A percentile compares a stretch with the other conserved stretches of the same genome.
Conservation (phyloP, 2,888 invertebrate genomes). For the Seira ritae region DNA sequence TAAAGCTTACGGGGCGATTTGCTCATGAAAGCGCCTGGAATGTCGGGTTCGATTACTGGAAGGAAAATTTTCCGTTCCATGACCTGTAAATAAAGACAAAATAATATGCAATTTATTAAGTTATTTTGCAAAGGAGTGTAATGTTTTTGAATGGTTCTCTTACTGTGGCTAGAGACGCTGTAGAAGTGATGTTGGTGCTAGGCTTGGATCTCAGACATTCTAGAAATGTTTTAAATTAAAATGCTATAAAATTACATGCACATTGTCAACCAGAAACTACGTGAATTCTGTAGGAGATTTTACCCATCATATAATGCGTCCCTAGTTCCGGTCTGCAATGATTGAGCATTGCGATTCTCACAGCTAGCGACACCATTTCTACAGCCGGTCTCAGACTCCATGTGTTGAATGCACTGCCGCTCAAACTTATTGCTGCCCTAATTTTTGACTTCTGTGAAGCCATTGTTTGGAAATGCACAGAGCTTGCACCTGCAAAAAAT, state of each 20-base stretch:
- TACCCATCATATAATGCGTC: slow-evolving; percentile 52
- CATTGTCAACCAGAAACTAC: not conserved
- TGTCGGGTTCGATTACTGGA: slow-evolving; percentile 62
- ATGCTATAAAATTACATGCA: not conserved
- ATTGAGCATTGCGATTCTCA: slow-evolving; percentile 48
- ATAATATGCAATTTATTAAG: not conserved
- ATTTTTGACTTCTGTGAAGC: slow-evolving; percentile 48
- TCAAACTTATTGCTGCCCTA: slow-evolving; percentile 47
- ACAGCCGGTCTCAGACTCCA: slow-evolving; percentile 50
- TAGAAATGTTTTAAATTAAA: too few species aligned
- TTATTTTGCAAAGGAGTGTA: not conserved
- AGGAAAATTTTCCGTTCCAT: slow-evolving; percentile 60
- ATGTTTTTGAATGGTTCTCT: not conserved
- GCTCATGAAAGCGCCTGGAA: slow-evolving; percentile 53
- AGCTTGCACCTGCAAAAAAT: slow-evolving; percentile 18
- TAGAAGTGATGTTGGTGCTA: slow-evolving; percentile 39
- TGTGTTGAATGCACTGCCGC: slow-evolving; percentile 55
- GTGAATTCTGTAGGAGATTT: not conserved
- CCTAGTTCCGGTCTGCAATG: slow-evolving; percentile 54
- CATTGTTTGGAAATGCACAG: slow-evolving; percentile 57
- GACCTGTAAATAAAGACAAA: slow-evolving; percentile 39
- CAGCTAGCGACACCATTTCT: slow-evolving; percentile 50
- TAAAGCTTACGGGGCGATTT: slow-evolving; percentile 55
- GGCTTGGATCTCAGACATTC: slow-evolving; percentile 48
- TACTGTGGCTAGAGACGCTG: slow-evolving; percentile 51